Evolutionary conservation across 2,888 invertebrate genomes (phyloP), one percentile per base, ranked within the genome.

Genomic region (Hyposoter didymator): DNA sequence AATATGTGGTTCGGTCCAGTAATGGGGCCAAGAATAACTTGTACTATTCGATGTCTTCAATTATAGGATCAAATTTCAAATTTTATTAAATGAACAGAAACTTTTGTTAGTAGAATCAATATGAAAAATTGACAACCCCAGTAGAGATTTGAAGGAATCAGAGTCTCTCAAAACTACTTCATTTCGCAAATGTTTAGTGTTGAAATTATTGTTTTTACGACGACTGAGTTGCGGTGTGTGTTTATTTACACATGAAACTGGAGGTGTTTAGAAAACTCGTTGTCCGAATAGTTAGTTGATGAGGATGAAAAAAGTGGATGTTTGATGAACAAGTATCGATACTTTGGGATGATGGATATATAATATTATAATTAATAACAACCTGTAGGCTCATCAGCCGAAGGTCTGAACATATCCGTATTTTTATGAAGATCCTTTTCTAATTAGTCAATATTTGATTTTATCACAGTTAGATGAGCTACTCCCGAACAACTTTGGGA

Each of bases 341-440:
- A 85, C 35, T 83, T 83, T 69, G 82, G 81, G 80, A 84, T 84
- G 62, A 74, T 84, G 75, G 86, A 87, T 84, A 78, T 75, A 73
- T 82, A 78, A 84, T 84, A 81, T 81, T 72, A 49, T 72, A 52
- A 72, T 72, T 82, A 80, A 85, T 79, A 87, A 82, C 70, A 82
- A 81, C 87, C 75, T 83, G 76, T 45, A 83, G 62, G 79, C 79
- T 76, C 67, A 78, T 80, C 64, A 32, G 75, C 76, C 72, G 76
- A 82, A 64, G 82, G 81, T 73, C 82, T 78, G 83, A 89, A 91
- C 90, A 91, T 92, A 92, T 92, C 91, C 90, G 90, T 92, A 92
- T 92, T 92, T 92, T 92, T 89, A 90, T 91, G 90, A 90, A 86
- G 86, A 90, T 91, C 88, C 88, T 91, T 91, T 93, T 90, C 85